Evolutionary conservation across 2,113 vertebrate species (phyloP).

Genomic region (Neodon shergylaensis): DNA sequence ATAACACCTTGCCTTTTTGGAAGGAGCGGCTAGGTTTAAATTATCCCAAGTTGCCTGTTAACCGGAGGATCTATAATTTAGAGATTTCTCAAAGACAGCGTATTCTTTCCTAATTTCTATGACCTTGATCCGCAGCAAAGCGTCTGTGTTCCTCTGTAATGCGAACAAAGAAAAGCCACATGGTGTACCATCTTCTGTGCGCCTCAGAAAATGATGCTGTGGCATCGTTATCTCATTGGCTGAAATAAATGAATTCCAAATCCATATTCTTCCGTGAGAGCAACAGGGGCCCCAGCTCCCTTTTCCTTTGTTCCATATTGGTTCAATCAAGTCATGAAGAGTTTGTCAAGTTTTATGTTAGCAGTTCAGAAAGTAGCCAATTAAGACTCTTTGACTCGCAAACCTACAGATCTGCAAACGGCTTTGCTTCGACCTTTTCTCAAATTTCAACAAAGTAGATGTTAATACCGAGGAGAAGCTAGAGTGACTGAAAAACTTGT

Average conservation of each 20-base stretch:
- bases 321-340: neutral
- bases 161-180: neutral
- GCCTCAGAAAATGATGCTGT: neutral
- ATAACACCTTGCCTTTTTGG: slow-evolving; percentile 55
- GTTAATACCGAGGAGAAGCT: slow-evolving; percentile 7
- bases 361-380: neutral
- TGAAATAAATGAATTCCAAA: slow-evolving; percentile 20
- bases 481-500: neutral
- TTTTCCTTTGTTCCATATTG: neutral
- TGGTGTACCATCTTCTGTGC: neutral
- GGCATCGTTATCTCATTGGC: neutral
- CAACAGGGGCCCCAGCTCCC: neutral
- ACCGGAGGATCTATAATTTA: slow-evolving; percentile 68
- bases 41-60: slow-evolving; percentile 58
- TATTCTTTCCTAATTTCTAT: slow-evolving; percentile 53
- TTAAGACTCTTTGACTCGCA: neutral
- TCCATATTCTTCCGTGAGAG: neutral
- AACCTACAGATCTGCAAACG: neutral
- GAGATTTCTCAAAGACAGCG: slow-evolving; percentile 61
- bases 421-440: neutral
- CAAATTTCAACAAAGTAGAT: slow-evolving; percentile 22
- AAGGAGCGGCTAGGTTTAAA: slow-evolving; percentile 52
- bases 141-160: neutral
- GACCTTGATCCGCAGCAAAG: slow-evolving; percentile 66
- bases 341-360: neutral